These are phyloP conservation scores for Pycnonotus jocosus DNA, from an alignment of 2,113 vertebrate genomes.

Conservation along the genomic window DNA sequence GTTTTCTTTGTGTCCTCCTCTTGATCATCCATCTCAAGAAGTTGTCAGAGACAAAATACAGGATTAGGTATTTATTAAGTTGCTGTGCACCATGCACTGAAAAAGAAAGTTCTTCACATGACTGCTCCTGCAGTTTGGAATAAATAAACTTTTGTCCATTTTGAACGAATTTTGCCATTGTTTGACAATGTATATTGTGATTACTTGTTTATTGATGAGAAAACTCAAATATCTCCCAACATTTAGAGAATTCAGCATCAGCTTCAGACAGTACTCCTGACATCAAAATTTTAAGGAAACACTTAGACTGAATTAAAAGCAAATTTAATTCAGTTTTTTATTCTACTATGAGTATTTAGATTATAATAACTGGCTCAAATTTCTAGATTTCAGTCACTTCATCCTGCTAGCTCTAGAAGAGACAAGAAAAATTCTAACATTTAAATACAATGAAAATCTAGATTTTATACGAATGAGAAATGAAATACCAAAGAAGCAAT, in stretches of 20 bases:
- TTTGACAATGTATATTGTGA: background rate
- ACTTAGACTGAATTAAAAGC: background rate
- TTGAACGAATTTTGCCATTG: background rate
- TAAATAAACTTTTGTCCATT: background rate
- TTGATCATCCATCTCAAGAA: background rate
- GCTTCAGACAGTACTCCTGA: background rate
- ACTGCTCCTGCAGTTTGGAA: background rate
- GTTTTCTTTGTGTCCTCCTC: background rate
- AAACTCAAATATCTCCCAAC: background rate
- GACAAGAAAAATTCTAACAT: background rate
- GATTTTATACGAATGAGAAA: background rate
- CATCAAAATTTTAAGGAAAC: background rate
- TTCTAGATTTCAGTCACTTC: background rate
- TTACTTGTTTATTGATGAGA: background rate
- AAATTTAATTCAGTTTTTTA: background rate
- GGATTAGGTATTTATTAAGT: background rate
- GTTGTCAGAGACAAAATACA: background rate
- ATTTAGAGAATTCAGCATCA: background rate
- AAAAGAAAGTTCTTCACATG: background rate
- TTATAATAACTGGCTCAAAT: background rate
- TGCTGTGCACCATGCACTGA: background rate
- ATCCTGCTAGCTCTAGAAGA: background rate
- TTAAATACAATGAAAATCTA: background rate
- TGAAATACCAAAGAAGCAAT: background rate
- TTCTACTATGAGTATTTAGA: background rate